These are phyloP conservation scores for Schmidtea mediterranea DNA, from an alignment of 1,140 invertebrate genomes.

Conservation along the genomic window DNA sequence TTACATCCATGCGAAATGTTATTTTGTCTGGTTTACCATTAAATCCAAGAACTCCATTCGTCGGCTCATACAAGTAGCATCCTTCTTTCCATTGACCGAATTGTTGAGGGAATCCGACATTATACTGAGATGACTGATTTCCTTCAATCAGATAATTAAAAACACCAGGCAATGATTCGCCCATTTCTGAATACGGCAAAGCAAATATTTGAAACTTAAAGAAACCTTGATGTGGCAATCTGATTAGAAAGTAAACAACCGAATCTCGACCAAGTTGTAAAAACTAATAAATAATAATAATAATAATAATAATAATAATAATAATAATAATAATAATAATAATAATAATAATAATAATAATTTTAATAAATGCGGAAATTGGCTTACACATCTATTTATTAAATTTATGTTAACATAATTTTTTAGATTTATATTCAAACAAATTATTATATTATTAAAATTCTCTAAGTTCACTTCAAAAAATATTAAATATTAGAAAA, in stretches of 20 bases:
- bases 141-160: constrained; percentile 22
- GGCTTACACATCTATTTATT: too few relatives aligned
- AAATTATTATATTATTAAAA: too few relatives aligned
- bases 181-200: constrained; percentile 16
- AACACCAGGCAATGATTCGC: constrained; percentile 22
- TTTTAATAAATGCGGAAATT: too few relatives aligned
- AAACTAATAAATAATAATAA: constrained; percentile 5
- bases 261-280: constrained; percentile 18
- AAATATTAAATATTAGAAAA: too few relatives aligned
- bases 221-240: constrained; percentile 16
- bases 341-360: too few relatives aligned
- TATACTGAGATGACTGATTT: background rate
- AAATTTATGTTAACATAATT: too few relatives aligned
- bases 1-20: constrained; percentile 14
- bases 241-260: constrained; percentile 15
- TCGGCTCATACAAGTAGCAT: constrained; percentile 20
- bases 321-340: too few relatives aligned
- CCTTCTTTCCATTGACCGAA: constrained; percentile 28
- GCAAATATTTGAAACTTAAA: constrained; percentile 26
- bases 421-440: too few relatives aligned
- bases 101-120: constrained; percentile 19
- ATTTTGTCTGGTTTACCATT: constrained; percentile 11
- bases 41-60: constrained; percentile 12
- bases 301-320: constrained; percentile 9
- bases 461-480: too few relatives aligned